A percentile compares a stretch with the other conserved stretches of the same genome.
phyloP scores from a whole-genome alignment of 2,113 vertebrate species.

The Oncorhynchus gorbuscha region DNA sequence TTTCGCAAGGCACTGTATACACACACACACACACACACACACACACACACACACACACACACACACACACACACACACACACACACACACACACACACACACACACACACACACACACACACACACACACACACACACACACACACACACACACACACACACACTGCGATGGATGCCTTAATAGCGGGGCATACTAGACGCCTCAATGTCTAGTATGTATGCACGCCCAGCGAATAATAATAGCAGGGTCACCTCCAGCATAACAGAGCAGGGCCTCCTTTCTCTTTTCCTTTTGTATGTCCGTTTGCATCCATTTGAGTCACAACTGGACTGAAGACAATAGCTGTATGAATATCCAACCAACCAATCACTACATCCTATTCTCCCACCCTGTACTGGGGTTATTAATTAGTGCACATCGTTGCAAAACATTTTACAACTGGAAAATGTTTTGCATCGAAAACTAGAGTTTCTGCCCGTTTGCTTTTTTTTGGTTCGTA shows the following conservation, averaged over 20 bases:
- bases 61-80: constrained; percentile 1
- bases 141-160: neutral
- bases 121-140: too few species aligned
- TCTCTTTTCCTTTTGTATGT: too few species aligned
- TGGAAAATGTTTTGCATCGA: too few species aligned
- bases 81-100: constrained; percentile 1
- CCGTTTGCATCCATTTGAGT: too few species aligned
- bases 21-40: neutral
- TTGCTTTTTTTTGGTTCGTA: neutral
- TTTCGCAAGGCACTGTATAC: too few species aligned
- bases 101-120: neutral
- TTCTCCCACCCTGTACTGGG: too few species aligned
- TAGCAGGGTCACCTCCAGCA: neutral
- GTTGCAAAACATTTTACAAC: too few species aligned
- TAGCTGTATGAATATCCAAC: too few species aligned
- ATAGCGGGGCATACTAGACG: too few species aligned
- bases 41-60: constrained; percentile 1
- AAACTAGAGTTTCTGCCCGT: too few species aligned
- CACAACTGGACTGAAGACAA: neutral
- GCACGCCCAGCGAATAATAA: neutral
- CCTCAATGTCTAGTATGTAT: neutral
- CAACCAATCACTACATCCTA: too few species aligned
- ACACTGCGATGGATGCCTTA: neutral
- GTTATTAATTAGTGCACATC: too few species aligned
- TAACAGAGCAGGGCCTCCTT: neutral